Base-by-base conservation (phyloP, 2,113 vertebrate genomes). In the Engystomops pustulosus region DNA sequence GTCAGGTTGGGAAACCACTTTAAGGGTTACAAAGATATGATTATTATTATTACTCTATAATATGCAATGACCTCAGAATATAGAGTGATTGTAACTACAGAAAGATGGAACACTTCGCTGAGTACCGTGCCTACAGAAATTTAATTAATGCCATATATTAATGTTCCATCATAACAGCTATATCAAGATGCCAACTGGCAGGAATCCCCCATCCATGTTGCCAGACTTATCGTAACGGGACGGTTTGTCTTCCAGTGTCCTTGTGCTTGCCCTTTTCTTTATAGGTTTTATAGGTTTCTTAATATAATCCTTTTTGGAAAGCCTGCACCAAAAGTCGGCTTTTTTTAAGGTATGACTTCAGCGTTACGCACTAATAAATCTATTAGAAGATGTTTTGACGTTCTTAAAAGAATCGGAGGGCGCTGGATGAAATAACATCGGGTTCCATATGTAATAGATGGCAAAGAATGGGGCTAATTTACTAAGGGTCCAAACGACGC, bases 371-470 rank as follows among this genome's bases (percentile, higher is more conserved):
- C 23, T 60, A 60, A 74, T 81, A 81, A 58, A 71, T 82, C 80
- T 60, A 60, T 60, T 45, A 80, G 17, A 9, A 30, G 49, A 60
- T 82, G 34, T 55, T 82, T 55, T n/a, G 30, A 23, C 18, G 17
- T 44, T 80, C 68, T 44, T 81, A 71, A 69, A 81, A 71, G 58
- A 81, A 71, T 69, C 72, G 51, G 18, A 65, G 49, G 25, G 60
- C 34, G 58, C 27, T 47, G 32, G 67, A 68, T 49, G 18, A 17
- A 67, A 80, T 67, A 23, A 67, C 44, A 15, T 18, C 23, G 53
- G 18, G 1, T 80, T 80, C 47, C 67, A 45, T 36, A 77, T n/a
- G n/a, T n/a, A n/a, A n/a, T n/a, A n/a, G n/a, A n/a, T n/a, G n/a
- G n/a, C n/a, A n/a, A n/a, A n/a, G n/a, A n/a, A n/a, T n/a, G n/a